Base-by-base conservation (phyloP, 2,888 invertebrate genomes). In the Phengaris arion region DNA sequence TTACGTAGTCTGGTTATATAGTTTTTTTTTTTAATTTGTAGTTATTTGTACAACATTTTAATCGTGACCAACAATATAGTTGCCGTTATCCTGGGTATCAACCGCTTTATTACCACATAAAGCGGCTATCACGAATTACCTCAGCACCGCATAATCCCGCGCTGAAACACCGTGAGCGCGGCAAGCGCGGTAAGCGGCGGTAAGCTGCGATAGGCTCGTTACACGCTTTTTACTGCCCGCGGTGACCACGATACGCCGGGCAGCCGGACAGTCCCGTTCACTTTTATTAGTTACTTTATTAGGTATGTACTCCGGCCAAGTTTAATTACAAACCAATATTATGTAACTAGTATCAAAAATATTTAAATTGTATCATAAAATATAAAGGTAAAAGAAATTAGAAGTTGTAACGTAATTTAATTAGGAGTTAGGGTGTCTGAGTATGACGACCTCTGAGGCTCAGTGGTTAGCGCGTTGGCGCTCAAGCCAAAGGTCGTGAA, bases 201-300 rank as follows among this genome's bases (percentile, higher is more conserved):
- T 74, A 76, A 78, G 74, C 74, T 74, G 74, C 74, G 76, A 70
- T 74, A 74, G 74, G 54, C 74, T 77, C 64, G 73, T 69, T 74
- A 76, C 74, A 75, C 74, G 72, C 70, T 76, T 74, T 78, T 78
- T 77, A 77, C 74, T 74, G 55, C 64, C 73, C 54, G 73, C 74
- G 57, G 51, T 76, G 57, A 70, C 57, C 68, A 57, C 54, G 68
- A 74, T 35, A n/a, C 45, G 52, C 51, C 64, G 6, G 15, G 22
- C 46, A 68, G 74, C 22, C 10, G 6, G 35, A 64, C 64, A 15
- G 35, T 15, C 35, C 35, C 64, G 12, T 64, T 64, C 35, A 35
- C 12, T 64, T 64, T 64, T 64, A 64, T 64, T 64, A 52, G 64
- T 64, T 7, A 6, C 3, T 48, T 35, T 35, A 35, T 35, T 35